Conservation (phyloP, 2,888 invertebrate species). For the Plemyria rubiginata region DNA sequence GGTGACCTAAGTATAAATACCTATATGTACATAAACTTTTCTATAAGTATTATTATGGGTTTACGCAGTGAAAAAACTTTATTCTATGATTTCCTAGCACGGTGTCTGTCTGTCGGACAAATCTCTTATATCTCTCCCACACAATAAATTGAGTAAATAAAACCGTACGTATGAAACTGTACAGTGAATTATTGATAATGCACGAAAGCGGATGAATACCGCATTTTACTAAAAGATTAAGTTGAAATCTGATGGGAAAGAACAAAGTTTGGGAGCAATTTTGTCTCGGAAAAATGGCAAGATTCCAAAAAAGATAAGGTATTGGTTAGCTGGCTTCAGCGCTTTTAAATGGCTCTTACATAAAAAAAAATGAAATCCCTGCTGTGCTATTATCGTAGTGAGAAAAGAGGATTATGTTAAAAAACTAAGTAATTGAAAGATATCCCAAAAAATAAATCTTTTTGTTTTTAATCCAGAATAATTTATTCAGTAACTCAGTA, state of each 20-base stretch:
- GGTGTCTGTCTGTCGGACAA: too few species aligned
- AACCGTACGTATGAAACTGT: background rate
- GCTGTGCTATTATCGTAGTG: slow-evolving; percentile 1
- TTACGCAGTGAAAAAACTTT: too few species aligned
- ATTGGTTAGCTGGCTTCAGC: slow-evolving; percentile 8
- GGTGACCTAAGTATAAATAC: too few species aligned
- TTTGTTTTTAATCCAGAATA: too few species aligned
- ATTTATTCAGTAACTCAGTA: too few species aligned
- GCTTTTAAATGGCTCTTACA: background rate
- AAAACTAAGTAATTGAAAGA: background rate
- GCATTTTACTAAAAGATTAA: background rate
- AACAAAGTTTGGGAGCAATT: slow-evolving; percentile 13
- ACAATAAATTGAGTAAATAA: background rate
- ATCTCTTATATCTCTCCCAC: background rate
- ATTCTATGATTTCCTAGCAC: too few species aligned
- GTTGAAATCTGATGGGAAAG: slow-evolving; percentile 5
- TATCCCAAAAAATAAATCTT: background rate
- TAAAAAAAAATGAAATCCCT: slow-evolving; percentile 6
- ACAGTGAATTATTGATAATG: background rate
- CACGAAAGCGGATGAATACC: background rate
- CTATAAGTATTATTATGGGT: too few species aligned
- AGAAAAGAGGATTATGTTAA: background rate
- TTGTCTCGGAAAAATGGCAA: slow-evolving; percentile 18
- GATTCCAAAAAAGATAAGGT: slow-evolving; percentile 11
- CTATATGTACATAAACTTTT: too few species aligned